These are phyloP conservation scores for Drosophila nebulosa DNA, from an alignment of 1,140 invertebrate genomes.

Conservation along the genomic window DNA sequence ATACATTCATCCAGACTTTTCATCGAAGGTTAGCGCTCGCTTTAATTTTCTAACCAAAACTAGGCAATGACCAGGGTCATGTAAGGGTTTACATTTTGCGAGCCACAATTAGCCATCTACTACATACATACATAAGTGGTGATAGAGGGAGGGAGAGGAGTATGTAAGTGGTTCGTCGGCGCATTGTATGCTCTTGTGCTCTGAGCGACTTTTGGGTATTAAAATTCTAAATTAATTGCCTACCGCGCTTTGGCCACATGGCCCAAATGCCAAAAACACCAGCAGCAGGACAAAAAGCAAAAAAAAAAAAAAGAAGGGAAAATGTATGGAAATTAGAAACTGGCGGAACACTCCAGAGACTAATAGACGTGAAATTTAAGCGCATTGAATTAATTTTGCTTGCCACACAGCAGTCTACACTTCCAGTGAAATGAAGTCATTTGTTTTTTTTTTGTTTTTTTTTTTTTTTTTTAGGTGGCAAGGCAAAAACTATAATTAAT, in stretches of 20 bases:
- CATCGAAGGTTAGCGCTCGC: background rate
- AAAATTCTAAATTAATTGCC: constrained; percentile 77
- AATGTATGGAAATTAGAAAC: constrained; percentile 68
- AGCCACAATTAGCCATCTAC: constrained; percentile 30
- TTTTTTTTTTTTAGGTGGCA: background rate
- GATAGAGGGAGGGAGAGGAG: background rate
- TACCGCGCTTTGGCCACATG: constrained; percentile 25
- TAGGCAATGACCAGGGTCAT: constrained; percentile 5
- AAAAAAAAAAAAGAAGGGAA: constrained; percentile 4
- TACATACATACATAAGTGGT: background rate
- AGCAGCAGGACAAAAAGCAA: constrained; percentile 10
- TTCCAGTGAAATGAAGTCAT: constrained; percentile 58
- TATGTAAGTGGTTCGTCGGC: constrained; percentile 5
- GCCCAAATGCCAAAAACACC: constrained; percentile 39
- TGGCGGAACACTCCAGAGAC: constrained; percentile 57
- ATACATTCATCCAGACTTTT: background rate
- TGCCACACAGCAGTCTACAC: constrained; percentile 1
- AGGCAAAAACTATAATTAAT: constrained; percentile 74
- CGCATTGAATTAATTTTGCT: constrained; percentile 72
- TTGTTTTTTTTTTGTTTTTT: no score
- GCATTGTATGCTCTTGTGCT: background rate
- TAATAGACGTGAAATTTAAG: constrained; percentile 78
- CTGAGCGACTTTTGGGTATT: constrained; percentile 67
- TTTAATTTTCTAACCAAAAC: constrained; percentile 1
- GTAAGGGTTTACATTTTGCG: constrained; percentile 9